Evolutionary conservation across 1,140 invertebrate genomes (phyloP).

Genomic region (Ceratitis capitata): DNA sequence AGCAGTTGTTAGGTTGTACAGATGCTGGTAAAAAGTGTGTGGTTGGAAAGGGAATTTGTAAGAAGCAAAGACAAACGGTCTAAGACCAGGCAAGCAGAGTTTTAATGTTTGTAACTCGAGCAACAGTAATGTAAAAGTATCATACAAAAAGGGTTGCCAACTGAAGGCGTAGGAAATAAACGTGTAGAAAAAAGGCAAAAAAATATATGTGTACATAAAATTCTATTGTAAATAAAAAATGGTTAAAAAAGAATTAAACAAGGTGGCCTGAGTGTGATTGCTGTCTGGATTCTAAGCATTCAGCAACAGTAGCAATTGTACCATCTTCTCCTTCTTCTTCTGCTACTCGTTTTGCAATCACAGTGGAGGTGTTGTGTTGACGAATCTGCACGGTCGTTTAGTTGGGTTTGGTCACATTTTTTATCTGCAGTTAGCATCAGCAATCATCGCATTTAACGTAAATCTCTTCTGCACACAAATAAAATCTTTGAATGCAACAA

Average conservation of each 20-base stretch:
- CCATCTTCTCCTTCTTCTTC: no score
- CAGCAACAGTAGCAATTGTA: not conserved
- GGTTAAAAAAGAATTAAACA: not conserved
- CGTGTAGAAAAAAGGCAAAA: not conserved
- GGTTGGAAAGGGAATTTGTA: not conserved
- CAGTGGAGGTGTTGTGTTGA: no score
- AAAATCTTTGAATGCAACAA: not conserved
- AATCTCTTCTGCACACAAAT: constrained; percentile 11
- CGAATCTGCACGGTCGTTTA: no score
- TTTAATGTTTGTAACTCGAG: constrained; percentile 5
- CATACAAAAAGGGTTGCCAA: not conserved
- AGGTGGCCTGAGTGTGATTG: not conserved
- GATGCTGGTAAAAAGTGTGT: not conserved
- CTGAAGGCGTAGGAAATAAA: not conserved
- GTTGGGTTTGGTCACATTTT: not conserved
- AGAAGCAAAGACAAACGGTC: not conserved
- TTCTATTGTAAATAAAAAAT: not conserved
- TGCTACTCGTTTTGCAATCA: no score
- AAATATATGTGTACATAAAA: not conserved
- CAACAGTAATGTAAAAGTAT: not conserved
- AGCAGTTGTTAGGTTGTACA: constrained; percentile 1
- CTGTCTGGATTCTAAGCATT: not conserved
- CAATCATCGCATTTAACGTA: constrained; percentile 43
- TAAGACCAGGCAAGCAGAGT: not conserved
- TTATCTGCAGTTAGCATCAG: constrained; percentile 44